These are phyloP conservation scores for Drosophila obscura DNA, from an alignment of 1,140 invertebrate genomes.

Conservation along the genomic window DNA sequence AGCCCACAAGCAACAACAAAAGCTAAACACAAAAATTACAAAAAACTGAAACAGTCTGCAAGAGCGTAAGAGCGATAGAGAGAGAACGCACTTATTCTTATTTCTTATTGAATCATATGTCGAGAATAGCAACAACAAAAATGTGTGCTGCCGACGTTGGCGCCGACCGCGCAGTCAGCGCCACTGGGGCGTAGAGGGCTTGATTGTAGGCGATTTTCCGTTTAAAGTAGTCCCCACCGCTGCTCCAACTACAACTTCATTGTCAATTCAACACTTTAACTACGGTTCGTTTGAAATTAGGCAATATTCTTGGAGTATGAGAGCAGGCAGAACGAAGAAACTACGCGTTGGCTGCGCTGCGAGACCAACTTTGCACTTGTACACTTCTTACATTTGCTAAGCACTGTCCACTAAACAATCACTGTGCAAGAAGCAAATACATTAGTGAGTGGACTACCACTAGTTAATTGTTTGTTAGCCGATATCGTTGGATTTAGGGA, in stretches of 20 bases:
- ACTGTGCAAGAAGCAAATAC: too few species aligned
- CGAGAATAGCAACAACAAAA: conserved; percentile 83
- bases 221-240: neutral
- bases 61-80: conserved; percentile 17
- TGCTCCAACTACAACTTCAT: too few species aligned
- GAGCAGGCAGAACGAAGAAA: conserved; percentile 22
- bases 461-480: neutral
- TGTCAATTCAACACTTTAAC: neutral
- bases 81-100: conserved; percentile 58
- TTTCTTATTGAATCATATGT: conserved; percentile 83
- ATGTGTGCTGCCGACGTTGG: conserved; percentile 41
- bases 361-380: neutral
- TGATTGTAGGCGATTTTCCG: neutral
- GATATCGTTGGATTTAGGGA: too few species aligned
- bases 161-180: conserved; percentile 50
- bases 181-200: conserved; percentile 48
- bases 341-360: conserved; percentile 56
- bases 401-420: neutral
- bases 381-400: too few species aligned
- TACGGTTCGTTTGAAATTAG: conserved; percentile 27
- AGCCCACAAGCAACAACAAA: conserved; percentile 20
- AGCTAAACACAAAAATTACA: conserved; percentile 68
- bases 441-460: neutral
- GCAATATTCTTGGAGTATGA: conserved; percentile 43
- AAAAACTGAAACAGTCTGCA: conserved; percentile 43